Evolutionary conservation across 1,140 invertebrate genomes (phyloP), one percentile per base, ranked within the genome.

Genomic region (Dinothrombium tinctorium): DNA sequence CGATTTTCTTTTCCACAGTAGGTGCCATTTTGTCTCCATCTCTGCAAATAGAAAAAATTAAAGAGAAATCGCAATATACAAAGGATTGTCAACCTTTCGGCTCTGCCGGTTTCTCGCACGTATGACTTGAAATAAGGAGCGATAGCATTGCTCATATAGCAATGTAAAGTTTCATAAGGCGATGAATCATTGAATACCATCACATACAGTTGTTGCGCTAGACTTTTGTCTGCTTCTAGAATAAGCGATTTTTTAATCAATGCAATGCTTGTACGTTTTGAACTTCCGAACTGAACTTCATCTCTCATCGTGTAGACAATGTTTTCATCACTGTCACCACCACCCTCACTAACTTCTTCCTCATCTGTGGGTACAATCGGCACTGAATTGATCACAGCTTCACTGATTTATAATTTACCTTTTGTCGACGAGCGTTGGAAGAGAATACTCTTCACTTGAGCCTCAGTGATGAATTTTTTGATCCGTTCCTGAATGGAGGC

Each of bases 11-110:
- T 57, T 99, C 92, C 14, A 98, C 87, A 19, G 83, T 79, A 35
- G 90, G 86, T 35, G 84, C 90, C 79, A 98, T 89, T 62, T 99
- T 98, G 58, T 96, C 89, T 43, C 90, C 89, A 67, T 96, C 90
- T 52, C 86, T 75, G 47, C 42, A 36, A 17, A 15, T 17, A 37
- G 28, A 25, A 12, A 32, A 32, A 43, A n/a, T 15, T 25, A 28
- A 14, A 14, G 28, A 28, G 29, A 26, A 39, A 32, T 26, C 6
- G 14, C 23, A 14, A 14, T 35, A 9, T 23, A 26, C 37, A 37
- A 38, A 14, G 19, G 42, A 14, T 8, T 15, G 37, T 21, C 35
- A 43, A 32, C 74, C 75, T 72, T 57, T 92, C 84, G 40, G 81
- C 81, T 52, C 86, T 70, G 28, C 86, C 83, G 35, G 84, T 87